phyloP scores from a whole-genome alignment of 2,888 invertebrate species.

The Perizoma affinitatum region DNA sequence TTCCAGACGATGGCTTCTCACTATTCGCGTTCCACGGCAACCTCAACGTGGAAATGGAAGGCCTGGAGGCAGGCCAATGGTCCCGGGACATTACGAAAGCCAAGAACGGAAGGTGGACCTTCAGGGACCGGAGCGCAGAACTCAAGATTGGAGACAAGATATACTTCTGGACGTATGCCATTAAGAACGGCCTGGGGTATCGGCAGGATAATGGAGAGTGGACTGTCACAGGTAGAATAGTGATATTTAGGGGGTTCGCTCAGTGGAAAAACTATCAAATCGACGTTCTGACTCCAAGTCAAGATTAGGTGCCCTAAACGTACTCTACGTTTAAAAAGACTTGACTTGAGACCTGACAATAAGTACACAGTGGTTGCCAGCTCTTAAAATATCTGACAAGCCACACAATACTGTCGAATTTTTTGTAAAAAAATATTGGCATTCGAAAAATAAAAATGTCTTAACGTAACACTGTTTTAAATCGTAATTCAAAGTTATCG shows the following conservation, averaged over 20 bases:
- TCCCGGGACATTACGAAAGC: constrained; percentile 86
- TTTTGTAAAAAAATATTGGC: too few species aligned
- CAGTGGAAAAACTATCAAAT: neutral
- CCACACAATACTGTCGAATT: too few species aligned
- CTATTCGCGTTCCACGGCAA: constrained; percentile 84
- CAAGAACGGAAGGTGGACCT: constrained; percentile 87
- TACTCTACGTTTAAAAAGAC: too few species aligned
- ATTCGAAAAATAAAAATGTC: too few species aligned
- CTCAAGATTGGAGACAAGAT: constrained; percentile 87
- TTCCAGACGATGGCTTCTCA: constrained; percentile 84
- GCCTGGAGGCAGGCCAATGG: constrained; percentile 87
- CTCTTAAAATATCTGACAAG: too few species aligned
- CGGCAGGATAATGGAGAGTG: constrained; percentile 86
- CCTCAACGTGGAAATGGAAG: constrained; percentile 88
- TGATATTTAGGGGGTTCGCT: neutral
- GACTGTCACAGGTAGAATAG: constrained; percentile 71
- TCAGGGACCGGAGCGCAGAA: constrained; percentile 82
- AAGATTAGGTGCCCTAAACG: too few species aligned
- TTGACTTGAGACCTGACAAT: too few species aligned
- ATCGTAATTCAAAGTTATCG: too few species aligned
- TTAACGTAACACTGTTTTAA: too few species aligned
- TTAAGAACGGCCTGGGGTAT: constrained; percentile 88
- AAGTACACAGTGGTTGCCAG: too few species aligned
- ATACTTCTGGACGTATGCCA: constrained; percentile 90
- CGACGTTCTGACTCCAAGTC: too few species aligned